phyloP scores from a whole-genome alignment of 2,113 vertebrate genomes.

The Panthera leo region DNA sequence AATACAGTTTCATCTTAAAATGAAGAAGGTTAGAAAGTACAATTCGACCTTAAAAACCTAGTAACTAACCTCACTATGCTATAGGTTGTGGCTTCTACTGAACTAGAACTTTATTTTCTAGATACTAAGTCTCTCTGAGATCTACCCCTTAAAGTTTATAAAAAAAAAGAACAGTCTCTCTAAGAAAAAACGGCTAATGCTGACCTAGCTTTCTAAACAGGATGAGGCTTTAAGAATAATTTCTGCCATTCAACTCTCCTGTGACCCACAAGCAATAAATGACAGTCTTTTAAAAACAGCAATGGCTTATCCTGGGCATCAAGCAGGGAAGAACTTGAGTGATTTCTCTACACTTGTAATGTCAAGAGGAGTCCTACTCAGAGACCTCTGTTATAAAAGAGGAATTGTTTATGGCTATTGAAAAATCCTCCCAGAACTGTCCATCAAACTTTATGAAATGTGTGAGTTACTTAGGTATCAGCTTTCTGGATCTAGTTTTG shows the following conservation, averaged over 20 bases:
- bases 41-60: background rate
- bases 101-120: slow-evolving; percentile 33
- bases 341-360: slow-evolving; percentile 73
- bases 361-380: slow-evolving; percentile 64
- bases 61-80: background rate
- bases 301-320: slow-evolving; percentile 56
- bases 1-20: slow-evolving; percentile 16
- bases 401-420: slow-evolving; percentile 70
- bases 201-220: slow-evolving; percentile 52
- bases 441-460: slow-evolving; percentile 75
- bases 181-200: slow-evolving; percentile 47
- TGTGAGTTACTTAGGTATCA: slow-evolving; percentile 62
- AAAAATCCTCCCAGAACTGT: slow-evolving; percentile 57
- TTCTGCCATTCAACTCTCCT: slow-evolving; percentile 66
- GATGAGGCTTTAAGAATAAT: slow-evolving; percentile 66
- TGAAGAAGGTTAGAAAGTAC: slow-evolving; percentile 9
- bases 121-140: background rate
- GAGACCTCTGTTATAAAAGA: slow-evolving; percentile 68
- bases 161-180: slow-evolving; percentile 27
- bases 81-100: background rate
- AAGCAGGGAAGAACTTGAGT: background rate
- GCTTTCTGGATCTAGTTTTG: slow-evolving; percentile 69
- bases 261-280: slow-evolving; percentile 71
- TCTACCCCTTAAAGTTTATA: slow-evolving; percentile 15
- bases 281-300: slow-evolving; percentile 52